phyloP scores from a whole-genome alignment of 2,113 vertebrate genomes.

The Probosciger aterrimus region DNA sequence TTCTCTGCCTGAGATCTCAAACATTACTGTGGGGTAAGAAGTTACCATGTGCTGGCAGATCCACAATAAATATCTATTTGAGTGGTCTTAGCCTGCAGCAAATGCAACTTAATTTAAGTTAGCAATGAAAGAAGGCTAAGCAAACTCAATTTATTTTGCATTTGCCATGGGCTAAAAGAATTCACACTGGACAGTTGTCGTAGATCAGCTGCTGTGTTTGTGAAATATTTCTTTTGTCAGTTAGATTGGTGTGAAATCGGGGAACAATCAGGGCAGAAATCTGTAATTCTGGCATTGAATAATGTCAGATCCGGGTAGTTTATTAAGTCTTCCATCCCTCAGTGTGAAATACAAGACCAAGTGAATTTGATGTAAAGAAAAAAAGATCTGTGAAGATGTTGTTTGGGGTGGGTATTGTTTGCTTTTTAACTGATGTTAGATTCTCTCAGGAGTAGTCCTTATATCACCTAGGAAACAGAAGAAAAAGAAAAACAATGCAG shows the following conservation, averaged over 20 bases:
- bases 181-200: neutral
- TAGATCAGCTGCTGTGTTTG: neutral
- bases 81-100: slow-evolving; percentile 14
- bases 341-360: neutral
- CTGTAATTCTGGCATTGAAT: neutral
- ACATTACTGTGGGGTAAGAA: neutral
- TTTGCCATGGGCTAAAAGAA: slow-evolving; percentile 24
- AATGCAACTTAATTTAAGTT: slow-evolving; percentile 3
- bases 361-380: neutral
- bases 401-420: neutral
- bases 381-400: neutral
- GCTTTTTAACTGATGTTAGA: neutral
- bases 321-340: neutral
- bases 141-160: slow-evolving; percentile 49
- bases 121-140: slow-evolving; percentile 4
- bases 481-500: neutral
- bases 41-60: neutral
- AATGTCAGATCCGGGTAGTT: neutral
- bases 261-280: neutral
- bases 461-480: neutral
- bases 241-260: neutral
- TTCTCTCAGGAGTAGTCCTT: neutral
- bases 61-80: slow-evolving; percentile 11
- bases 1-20: neutral
- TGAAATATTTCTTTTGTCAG: neutral